phyloP scores from a whole-genome alignment of 2,113 vertebrate genomes.

The Casuarius casuarius region DNA sequence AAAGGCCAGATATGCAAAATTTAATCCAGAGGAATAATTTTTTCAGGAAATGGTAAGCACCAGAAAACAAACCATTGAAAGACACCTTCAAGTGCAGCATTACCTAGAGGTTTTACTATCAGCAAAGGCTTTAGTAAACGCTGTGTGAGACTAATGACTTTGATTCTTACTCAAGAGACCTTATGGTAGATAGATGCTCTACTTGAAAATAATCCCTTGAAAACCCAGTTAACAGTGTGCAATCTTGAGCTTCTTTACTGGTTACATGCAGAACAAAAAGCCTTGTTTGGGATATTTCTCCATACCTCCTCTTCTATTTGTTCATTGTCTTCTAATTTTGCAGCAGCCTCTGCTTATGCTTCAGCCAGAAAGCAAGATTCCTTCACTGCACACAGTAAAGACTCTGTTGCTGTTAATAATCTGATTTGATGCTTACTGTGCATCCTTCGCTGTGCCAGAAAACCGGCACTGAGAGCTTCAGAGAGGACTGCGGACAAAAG shows the following conservation, averaged over 20 bases:
- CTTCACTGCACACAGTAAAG: neutral
- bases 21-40: neutral
- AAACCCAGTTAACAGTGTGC: neutral
- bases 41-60: neutral
- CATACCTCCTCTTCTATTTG: neutral
- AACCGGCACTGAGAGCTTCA: neutral
- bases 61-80: neutral
- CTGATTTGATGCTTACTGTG: neutral
- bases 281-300: neutral
- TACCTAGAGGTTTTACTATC: neutral
- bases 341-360: neutral
- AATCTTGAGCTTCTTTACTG: neutral
- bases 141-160: neutral
- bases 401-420: neutral
- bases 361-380: neutral
- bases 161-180: neutral
- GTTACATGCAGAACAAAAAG: neutral
- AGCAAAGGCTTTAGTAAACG: slow-evolving; percentile 10
- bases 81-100: neutral
- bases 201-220: neutral
- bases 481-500: neutral
- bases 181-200: neutral
- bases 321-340: neutral
- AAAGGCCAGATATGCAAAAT: neutral
- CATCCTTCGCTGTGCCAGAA: neutral